Base-by-base conservation (phyloP, 2,797 vertebrate species). In the Odontamblyopus lacepedii region DNA sequence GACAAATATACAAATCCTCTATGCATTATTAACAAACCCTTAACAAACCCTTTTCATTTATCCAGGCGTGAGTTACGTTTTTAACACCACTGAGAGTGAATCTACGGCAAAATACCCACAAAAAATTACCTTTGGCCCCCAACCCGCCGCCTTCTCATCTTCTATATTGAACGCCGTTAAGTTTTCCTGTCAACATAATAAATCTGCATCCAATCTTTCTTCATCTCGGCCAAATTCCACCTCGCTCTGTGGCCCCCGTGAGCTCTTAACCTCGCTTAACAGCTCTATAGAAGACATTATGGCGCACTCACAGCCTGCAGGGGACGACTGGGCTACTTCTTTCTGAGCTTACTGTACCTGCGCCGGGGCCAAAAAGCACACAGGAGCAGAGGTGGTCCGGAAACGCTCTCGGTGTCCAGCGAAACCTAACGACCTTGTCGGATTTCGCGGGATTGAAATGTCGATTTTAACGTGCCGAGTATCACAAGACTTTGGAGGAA, bases 381-480 rank as follows among this genome's bases (percentile, higher is more conserved):
- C 80, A 73, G 67, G 67, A 78, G 82, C 70, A 80, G 71, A 81
- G 87, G 89, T 93, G 92, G 93, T 92, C 92, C 85, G 86, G 88
- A 93, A 91, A 88, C 51, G 16, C 78, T 78, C 79, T 57, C 63
- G 7, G 82, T 80, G 87, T 88, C 82, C 81, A 77, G 86, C 89
- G 89, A 91, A 91, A 92, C 73, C 88, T 91, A 91, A 93, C 90
- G 89, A 90, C 84, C 90, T 75, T 91, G 88, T 87, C 92, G 85
- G 76, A 75, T 64, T 90, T 90, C 53, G 90, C 75, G 90, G 85
- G 84, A 83, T 87, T 90, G 90, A 86, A 88, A 91, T 84, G 81
- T 74, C 68, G 84, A 92, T 90, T 89, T 91, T 92, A 91, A 92
- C 93, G 86, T 87, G 88, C 87, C 87, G 88, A 87, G 81, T 92